These are phyloP conservation scores for Lucilia sericata DNA, from an alignment of 1,140 invertebrate genomes.

Conservation along the genomic window DNA sequence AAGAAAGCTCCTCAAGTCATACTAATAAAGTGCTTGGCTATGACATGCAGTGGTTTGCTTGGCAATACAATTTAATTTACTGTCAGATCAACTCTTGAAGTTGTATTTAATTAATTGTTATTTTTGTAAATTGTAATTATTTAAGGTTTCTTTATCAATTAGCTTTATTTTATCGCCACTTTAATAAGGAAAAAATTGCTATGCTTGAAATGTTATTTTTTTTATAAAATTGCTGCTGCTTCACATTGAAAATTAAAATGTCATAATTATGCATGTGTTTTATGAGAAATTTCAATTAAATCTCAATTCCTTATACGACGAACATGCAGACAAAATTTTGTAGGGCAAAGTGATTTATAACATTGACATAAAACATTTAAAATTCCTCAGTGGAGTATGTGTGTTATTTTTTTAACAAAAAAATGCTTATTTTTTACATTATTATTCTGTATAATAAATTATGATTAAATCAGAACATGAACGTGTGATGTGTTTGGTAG, in stretches of 20 bases:
- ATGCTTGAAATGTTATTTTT: no score
- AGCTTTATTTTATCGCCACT: neutral
- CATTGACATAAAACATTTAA: neutral
- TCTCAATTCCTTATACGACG: no score
- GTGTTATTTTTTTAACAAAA: neutral
- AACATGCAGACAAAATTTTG: neutral
- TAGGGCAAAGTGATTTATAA: neutral
- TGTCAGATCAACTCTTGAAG: neutral
- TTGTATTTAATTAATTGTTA: neutral
- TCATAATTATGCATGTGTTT: neutral
- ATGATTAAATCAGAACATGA: conserved; percentile 1
- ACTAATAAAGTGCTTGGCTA: neutral
- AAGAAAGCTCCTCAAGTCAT: neutral
- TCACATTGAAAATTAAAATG: neutral
- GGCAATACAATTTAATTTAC: neutral
- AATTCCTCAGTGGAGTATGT: neutral
- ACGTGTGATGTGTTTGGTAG: neutral
- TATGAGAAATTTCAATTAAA: neutral
- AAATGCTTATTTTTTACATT: neutral
- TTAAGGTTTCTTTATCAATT: neutral
- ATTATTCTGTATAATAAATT: neutral
- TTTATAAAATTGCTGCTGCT: neutral
- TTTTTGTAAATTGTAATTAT: neutral
- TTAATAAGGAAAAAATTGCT: neutral
- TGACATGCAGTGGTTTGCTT: neutral